Percentiles rank a stretch among this genome's conserved stretches.
These are phyloP conservation scores for Ennomos quercinarius DNA, from an alignment of 2,888 invertebrate species.

Conservation along the genomic window DNA sequence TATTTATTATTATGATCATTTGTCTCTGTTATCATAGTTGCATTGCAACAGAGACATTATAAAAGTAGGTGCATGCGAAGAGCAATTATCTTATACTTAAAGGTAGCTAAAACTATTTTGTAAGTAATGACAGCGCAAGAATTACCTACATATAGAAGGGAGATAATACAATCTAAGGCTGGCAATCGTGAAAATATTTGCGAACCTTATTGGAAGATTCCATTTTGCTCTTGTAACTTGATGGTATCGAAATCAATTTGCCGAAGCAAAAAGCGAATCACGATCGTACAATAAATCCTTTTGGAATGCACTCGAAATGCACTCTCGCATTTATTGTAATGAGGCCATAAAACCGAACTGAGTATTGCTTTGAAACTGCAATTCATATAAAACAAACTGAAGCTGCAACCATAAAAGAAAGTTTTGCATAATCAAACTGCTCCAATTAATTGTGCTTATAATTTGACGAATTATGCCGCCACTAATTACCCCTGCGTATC, in stretches of 20 bases:
- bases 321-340: slow-evolving; percentile 54
- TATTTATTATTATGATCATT: no score
- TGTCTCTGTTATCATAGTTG: no score
- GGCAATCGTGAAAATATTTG: neutral
- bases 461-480: slow-evolving; percentile 5
- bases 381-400: slow-evolving; percentile 13
- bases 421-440: no score
- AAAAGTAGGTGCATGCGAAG: no score
- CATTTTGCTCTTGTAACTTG: slow-evolving; percentile 16
- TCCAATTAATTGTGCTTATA: neutral
- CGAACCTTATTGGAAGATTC: slow-evolving; percentile 1
- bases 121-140: no score
- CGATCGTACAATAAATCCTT: slow-evolving; percentile 72
- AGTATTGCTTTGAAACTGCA: slow-evolving; percentile 20
- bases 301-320: slow-evolving; percentile 60
- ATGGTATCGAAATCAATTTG: slow-evolving; percentile 61
- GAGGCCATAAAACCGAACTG: slow-evolving; percentile 30
- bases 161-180: no score
- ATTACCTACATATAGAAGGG: no score
- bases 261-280: slow-evolving; percentile 61
- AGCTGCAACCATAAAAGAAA: neutral
- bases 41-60: no score
- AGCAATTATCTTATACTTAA: no score
- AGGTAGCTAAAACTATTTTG: no score
- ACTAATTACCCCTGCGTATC: slow-evolving; percentile 23